Evolutionary conservation across 2,797 vertebrate species (phyloP), one percentile per base, ranked within the genome.

Genomic region (Neopelma chrysocephalum): DNA sequence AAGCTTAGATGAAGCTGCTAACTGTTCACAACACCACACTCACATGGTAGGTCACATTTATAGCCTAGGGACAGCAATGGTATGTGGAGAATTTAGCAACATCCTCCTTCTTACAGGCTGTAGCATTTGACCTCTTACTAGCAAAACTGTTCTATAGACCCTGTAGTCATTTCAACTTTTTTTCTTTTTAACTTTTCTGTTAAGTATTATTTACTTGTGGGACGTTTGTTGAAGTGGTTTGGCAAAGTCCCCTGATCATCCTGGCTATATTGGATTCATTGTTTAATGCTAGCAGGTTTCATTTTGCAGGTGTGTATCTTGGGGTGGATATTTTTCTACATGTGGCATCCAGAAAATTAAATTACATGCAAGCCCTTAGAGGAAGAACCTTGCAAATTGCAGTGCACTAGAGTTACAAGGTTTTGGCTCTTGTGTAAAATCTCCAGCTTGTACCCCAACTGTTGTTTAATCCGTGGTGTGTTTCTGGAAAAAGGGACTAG

Each of bases 21-120:
- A 58, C 48, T 48, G 50, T 62, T 91, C 69, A 47, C 40, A 91
- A 62, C 2, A 16, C 75, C 42, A 78, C 51, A 90, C 56, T 94
- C 94, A 94, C 83, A 69, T 89, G 83, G 76, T 81, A 32, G n/a
- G 57, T 96, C 92, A 29, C 92, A 93, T 95, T 91, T 97, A 65
- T 86, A 90, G 68, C 87, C 89, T 82, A 21, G 61, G 92, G 91
- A 98, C 96, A 98, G 95, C 93, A 95, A 65, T 97, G 96, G 92
- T 98, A 98, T 98, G 98, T 85, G 61, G 96, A 97, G 98, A 98
- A 98, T 98, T 98, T 98, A 94, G 94, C 95, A 93, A 97, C 95
- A 98, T 98, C 96, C 98, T 97, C 57, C 82, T 96, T 83, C 72
- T 69, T 88, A 92, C 82, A 56, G 87, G 80, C 57, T 77, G 48